Evolutionary conservation across 2,888 invertebrate species (phyloP), one percentile per base, ranked within the genome.

Genomic region (Brachyptera putata): DNA sequence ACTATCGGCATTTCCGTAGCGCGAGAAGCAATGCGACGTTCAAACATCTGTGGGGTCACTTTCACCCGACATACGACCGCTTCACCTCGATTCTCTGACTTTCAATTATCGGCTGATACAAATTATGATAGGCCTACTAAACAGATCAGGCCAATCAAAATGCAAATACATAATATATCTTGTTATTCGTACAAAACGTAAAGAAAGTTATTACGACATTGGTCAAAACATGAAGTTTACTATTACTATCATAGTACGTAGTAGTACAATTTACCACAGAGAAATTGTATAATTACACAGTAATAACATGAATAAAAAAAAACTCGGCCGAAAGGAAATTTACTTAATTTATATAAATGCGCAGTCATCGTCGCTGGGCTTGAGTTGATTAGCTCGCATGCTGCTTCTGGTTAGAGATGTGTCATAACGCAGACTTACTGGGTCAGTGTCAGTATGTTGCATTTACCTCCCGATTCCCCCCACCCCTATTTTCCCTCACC

Each of bases 61-160:
- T 53, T 53, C 53, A 53, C 53, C 53, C 36, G 7, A 34, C 25
- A 49, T 25, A 11, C 43, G 53, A 5, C 22, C 53, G 18, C 30
- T n/a, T 39, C 39, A 9, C 46, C 21, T 18, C 22, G 46, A 22
- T 22, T 21, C 4, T 13, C 3, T 46, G 36, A 53, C 53, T 53
- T 53, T 53, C 53, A 53, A 36, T 34, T 36, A 53, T 53, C 53
- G 53, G 36, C 34, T 36, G 53, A 53, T 53, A n/a, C 53, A 43
- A 24, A 36, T 53, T 53, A 53, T 30, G 36, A n/a, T n/a, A n/a
- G n/a, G n/a, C n/a, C n/a, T n/a, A n/a, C n/a, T n/a, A n/a, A 4
- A 16, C 9, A 16, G 21, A 53, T 14, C 53, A 53, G 18, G 36
- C 53, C 53, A 53, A 53, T 53, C 53, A 53, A 16, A 36, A 36